These are phyloP conservation scores for Halichondria panicea DNA, from an alignment of 37 sponge, comb jelly and placozoan genomes.

Conservation along the genomic window DNA sequence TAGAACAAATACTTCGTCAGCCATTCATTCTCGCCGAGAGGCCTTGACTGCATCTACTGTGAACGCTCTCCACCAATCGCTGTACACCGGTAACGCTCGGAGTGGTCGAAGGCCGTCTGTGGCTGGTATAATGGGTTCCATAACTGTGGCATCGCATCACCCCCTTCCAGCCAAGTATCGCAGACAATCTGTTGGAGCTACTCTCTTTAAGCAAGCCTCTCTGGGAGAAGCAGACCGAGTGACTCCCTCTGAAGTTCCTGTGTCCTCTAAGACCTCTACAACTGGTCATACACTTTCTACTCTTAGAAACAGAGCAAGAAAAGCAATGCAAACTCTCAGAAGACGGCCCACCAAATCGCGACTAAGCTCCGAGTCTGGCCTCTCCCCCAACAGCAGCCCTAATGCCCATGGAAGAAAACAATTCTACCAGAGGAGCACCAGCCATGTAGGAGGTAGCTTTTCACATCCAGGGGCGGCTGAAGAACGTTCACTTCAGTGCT, in stretches of 20 bases:
- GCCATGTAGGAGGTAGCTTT: neutral
- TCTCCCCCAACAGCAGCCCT: slow-evolving; percentile 20
- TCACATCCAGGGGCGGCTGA: neutral
- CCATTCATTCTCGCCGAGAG: neutral
- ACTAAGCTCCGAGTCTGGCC: neutral
- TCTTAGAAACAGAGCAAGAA: too few species aligned
- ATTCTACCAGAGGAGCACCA: neutral
- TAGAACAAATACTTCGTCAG: neutral
- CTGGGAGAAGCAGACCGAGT: too few species aligned
- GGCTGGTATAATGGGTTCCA: neutral
- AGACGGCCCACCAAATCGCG: neutral
- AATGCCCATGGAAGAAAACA: neutral
- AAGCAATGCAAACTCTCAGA: slow-evolving; percentile 9
- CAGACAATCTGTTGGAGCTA: neutral
- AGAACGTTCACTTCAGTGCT: slow-evolving; percentile 7
- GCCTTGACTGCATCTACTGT: neutral
- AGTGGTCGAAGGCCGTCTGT: neutral
- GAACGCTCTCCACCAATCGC: neutral
- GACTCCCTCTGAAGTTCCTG: too few species aligned
- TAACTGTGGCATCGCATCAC: neutral
- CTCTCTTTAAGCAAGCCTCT: neutral
- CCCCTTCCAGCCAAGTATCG: neutral
- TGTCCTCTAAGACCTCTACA: neutral
- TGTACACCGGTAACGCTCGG: neutral
- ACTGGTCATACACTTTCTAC: neutral